These are phyloP conservation scores for Sisor rabdophorus DNA, from an alignment of 2,113 vertebrate species.

Conservation along the genomic window DNA sequence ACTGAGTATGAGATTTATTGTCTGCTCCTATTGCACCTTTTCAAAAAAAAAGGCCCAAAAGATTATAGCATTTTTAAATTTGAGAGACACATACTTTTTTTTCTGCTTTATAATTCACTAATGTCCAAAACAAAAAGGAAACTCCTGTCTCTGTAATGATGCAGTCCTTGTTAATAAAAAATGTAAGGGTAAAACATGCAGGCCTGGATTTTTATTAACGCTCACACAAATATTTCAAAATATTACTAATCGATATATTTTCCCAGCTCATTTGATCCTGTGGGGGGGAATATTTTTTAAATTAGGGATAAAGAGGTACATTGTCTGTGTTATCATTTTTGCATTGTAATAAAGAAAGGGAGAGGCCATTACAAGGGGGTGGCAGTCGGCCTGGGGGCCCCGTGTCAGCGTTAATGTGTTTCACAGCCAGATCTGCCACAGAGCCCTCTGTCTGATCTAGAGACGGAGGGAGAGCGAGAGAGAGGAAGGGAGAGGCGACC, in stretches of 20 bases:
- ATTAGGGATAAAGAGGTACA: not conserved
- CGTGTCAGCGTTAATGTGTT: slow-evolving; percentile 65
- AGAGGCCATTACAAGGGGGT: slow-evolving; percentile 39
- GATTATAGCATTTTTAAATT: not conserved
- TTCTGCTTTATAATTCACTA: slow-evolving; percentile 38
- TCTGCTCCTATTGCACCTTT: slow-evolving; percentile 6
- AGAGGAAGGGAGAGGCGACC: slow-evolving; percentile 1
- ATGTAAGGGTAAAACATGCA: slow-evolving; percentile 17
- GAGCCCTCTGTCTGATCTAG: slow-evolving; percentile 13
- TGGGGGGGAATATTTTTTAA: not conserved
- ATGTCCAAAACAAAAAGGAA: slow-evolving; percentile 29
- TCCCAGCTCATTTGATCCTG: not conserved
- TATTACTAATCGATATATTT: not conserved
- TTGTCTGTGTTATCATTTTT: slow-evolving; percentile 13
- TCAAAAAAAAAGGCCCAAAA: not conserved
- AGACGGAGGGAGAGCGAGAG: not conserved
- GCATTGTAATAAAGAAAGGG: slow-evolving; percentile 39
- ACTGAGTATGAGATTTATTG: slow-evolving; percentile 8
- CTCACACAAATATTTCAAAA: not conserved
- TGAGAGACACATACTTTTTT: slow-evolving; percentile 10
- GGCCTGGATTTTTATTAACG: not conserved
- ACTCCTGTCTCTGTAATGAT: slow-evolving; percentile 33
- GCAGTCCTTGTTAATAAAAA: slow-evolving; percentile 40
- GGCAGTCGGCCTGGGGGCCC: slow-evolving; percentile 52
- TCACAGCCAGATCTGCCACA: slow-evolving; percentile 46